Base-by-base conservation (phyloP, 2,797 vertebrate genomes). In the Fistularia tabacaria region DNA sequence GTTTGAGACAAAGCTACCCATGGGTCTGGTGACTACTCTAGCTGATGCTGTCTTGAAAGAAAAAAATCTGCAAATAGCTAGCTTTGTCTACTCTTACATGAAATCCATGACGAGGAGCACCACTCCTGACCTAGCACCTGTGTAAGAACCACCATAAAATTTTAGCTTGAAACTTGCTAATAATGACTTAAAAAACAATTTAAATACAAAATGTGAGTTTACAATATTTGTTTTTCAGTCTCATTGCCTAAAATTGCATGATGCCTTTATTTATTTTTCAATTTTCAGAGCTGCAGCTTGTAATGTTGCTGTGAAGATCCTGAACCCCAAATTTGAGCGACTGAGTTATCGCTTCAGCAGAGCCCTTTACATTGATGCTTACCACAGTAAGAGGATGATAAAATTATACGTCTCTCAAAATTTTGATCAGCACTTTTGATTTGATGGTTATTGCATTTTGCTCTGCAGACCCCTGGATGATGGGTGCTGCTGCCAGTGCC, bases 61-160 rank as follows among this genome's bases (percentile, higher is more conserved):
- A 71, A 36, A 60, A 0, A 93, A 90, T 65, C 70, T 90, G 78
- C 90, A 94, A 66, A 86, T 95, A 13, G 83, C 84, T 44, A 93
- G 88, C 76, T 94, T 94, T 64, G 77, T 89, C 51, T 93, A 88
- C 74, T 91, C 91, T 14, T 74, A 92, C 66, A 76, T 96, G 66
- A 92, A 92, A 64, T 79, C 88, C 52, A 74, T 94, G 76, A 86
- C 91, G 3, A 92, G 76, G 78, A 91, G 76, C 72, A 89, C 88
- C 40, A 59, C 82, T 25, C 94, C 94, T 38, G 92, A 93, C 70
- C 66, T 83, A 10, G 79, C 81, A 50, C 51, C 73, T 36, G 47
- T 90, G 94, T 96, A 94, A 93, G 93, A 54, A 68, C 65, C 25
- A 7, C 7, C 3, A 11, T 11, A 42, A 42, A 3, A 13, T 13